A percentile compares a stretch with the other conserved stretches of the same genome.
phyloP scores from a whole-genome alignment of 2,888 invertebrate species.

The Ctena decussata region DNA sequence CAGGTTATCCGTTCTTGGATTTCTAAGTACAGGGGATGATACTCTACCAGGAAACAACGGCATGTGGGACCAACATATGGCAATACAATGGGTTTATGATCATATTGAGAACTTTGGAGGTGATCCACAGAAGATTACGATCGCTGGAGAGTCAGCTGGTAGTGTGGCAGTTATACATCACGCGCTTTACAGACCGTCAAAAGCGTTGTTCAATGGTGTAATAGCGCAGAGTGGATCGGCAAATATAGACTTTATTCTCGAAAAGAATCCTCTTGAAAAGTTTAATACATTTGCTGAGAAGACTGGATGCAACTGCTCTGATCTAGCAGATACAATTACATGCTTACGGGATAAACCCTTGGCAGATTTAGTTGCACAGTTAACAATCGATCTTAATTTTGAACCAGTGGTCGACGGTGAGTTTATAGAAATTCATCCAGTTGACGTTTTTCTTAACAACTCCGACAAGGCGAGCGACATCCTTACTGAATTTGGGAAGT shows the following conservation, averaged over 20 bases:
- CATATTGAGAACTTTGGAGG: constrained; percentile 88
- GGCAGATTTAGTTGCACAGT: not conserved
- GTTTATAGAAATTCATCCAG: not conserved
- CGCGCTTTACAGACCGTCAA: constrained; percentile 94
- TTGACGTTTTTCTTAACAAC: not conserved
- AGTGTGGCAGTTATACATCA: constrained; percentile 94
- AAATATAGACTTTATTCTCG: not conserved
- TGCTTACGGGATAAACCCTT: not conserved
- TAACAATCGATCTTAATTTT: not conserved
- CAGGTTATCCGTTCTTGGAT: constrained; percentile 68
- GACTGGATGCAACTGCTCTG: not conserved
- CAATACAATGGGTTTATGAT: constrained; percentile 88
- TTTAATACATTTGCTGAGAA: not conserved
- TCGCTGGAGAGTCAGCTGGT: constrained; percentile 98
- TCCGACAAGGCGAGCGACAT: not conserved
- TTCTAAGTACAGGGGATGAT: constrained; percentile 65
- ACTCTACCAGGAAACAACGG: constrained; percentile 88
- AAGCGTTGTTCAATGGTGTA: constrained; percentile 92
- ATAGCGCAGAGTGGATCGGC: constrained; percentile 94
- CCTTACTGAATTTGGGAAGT: not conserved
- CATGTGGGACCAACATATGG: constrained; percentile 97
- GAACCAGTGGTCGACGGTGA: not conserved
- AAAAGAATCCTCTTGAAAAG: not conserved
- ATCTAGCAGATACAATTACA: not conserved
- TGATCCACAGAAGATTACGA: constrained; percentile 95